phyloP scores from a whole-genome alignment of 1,140 invertebrate species.

The Tribolium castaneum region DNA sequence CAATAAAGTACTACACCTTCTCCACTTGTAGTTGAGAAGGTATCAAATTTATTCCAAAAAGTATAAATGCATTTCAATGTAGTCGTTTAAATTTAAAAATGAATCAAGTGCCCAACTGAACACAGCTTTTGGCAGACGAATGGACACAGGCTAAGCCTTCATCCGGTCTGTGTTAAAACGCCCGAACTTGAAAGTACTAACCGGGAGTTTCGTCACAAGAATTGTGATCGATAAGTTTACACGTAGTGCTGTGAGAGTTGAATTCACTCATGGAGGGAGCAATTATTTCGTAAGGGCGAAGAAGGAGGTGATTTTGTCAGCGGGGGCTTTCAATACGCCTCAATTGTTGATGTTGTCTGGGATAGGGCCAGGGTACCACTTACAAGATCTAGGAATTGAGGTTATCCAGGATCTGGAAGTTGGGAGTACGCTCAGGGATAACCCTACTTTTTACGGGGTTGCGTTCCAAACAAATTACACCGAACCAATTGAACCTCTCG shows the following conservation, averaged over 20 bases:
- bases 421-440: conserved; percentile 84
- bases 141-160: conserved; percentile 42
- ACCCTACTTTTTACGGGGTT: conserved; percentile 80
- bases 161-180: conserved; percentile 57
- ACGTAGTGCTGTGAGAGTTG: conserved; percentile 70
- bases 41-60: too few relatives aligned
- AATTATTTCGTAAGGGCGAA: conserved; percentile 57
- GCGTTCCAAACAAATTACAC: conserved; percentile 68
- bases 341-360: conserved; percentile 71
- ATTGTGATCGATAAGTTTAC: conserved; percentile 73
- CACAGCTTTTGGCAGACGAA: conserved; percentile 32
- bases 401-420: conserved; percentile 59
- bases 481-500: not conserved
- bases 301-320: conserved; percentile 67
- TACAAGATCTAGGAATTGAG: conserved; percentile 64
- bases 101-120: conserved; percentile 4
- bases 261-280: conserved; percentile 61
- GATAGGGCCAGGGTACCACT: conserved; percentile 66
- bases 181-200: conserved; percentile 69
- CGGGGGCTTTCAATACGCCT: conserved; percentile 66
- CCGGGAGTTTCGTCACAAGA: conserved; percentile 66
- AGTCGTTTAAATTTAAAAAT: too few relatives aligned
- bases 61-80: too few relatives aligned
- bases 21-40: too few relatives aligned
- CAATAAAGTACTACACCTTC: too few relatives aligned